These are phyloP conservation scores for Xestoiulus laeticollis DNA, from an alignment of 2,888 invertebrate species.

Conservation along the genomic window DNA sequence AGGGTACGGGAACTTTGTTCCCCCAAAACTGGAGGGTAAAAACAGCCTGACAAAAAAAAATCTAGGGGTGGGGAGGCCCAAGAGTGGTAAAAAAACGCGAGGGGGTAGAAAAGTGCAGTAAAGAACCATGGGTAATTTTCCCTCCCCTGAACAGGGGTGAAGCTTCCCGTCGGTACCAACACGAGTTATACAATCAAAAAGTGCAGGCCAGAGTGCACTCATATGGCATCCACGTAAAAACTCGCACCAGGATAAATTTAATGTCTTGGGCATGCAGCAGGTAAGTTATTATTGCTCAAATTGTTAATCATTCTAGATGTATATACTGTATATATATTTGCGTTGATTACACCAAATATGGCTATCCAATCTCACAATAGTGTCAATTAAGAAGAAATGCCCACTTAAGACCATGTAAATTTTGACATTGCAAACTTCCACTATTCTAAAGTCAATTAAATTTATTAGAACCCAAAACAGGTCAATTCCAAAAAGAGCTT, in stretches of 20 bases:
- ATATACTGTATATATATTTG: neutral
- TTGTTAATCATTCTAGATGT: neutral
- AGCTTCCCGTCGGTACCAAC: neutral
- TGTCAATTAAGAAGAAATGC: neutral
- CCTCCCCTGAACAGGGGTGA: slow-evolving; percentile 28
- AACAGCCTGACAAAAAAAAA: neutral
- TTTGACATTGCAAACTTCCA: no score
- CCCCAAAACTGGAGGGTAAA: neutral
- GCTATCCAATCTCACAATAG: neutral
- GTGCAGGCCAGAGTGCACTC: neutral
- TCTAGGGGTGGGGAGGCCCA: neutral
- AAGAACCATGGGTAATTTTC: slow-evolving; percentile 21
- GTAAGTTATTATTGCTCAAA: neutral
- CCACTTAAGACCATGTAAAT: neutral
- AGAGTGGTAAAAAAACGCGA: neutral
- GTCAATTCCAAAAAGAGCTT: neutral
- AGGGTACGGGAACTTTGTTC: neutral
- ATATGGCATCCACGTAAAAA: neutral
- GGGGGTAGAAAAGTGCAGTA: slow-evolving; percentile 6
- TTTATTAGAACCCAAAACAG: neutral
- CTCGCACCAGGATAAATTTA: neutral
- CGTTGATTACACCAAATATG: no score
- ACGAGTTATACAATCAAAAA: neutral
- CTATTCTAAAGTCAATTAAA: neutral
- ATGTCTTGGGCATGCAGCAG: neutral